Percentiles rank a stretch among this genome's conserved stretches.
These are phyloP conservation scores for Psilanteris sp. DNA, from an alignment of 1,140 invertebrate species.

Conservation along the genomic window DNA sequence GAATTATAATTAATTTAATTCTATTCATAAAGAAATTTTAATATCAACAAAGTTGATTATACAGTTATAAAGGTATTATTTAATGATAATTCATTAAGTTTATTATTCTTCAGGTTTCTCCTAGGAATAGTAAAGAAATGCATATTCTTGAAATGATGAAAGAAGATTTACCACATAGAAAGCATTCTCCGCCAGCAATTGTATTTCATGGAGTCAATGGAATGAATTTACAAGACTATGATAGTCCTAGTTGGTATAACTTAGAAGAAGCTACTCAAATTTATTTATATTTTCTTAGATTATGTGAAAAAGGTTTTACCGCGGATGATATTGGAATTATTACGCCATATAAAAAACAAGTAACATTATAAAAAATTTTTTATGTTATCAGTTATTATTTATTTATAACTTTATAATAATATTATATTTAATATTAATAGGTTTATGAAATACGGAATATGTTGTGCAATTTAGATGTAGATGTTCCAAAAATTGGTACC, in stretches of 20 bases:
- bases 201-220: constrained; percentile 92
- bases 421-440: too few species aligned
- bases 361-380: constrained; percentile 13
- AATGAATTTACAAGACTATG: constrained; percentile 84
- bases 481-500: constrained; percentile 91
- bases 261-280: constrained; percentile 89
- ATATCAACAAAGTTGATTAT: too few species aligned
- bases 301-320: constrained; percentile 84
- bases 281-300: constrained; percentile 81
- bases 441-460: constrained; percentile 86
- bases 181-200: constrained; percentile 80
- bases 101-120: constrained; percentile 47
- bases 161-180: constrained; percentile 71
- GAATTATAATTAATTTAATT: too few species aligned
- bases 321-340: constrained; percentile 93
- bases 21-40: too few species aligned
- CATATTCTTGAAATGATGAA: constrained; percentile 47
- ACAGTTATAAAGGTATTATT: too few species aligned
- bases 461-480: constrained; percentile 84
- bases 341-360: constrained; percentile 94
- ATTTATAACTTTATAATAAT: too few species aligned
- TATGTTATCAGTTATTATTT: too few species aligned
- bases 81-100: too few species aligned
- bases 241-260: constrained; percentile 94
- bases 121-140: constrained; percentile 10